Evolutionary conservation across 1,140 invertebrate genomes (phyloP), one percentile per base, ranked within the genome.

Genomic region (Stratiolaelaps scimitus): DNA sequence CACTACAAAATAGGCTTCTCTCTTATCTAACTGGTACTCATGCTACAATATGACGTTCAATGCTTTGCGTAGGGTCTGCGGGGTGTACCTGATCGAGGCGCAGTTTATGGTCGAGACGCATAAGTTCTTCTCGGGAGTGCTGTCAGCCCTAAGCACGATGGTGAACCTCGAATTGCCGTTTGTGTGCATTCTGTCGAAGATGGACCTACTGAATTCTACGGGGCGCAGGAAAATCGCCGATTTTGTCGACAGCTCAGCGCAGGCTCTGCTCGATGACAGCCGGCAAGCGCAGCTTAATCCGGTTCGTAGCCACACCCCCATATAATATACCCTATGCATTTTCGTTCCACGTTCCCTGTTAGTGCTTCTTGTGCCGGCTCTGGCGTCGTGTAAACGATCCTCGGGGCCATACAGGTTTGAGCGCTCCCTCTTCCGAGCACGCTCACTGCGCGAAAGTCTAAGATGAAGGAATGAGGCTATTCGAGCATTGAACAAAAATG

Each of bases 101-200:
- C 92, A 96, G 74, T 98, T 98, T 74, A 88, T 98, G 83, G 83
- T 95, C 2, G 94, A 98, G 77, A 83, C 88, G 0, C 83, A 88
- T 0, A 98, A 98, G 75, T 98, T 97, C 78, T 80, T 98, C 60
- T 94, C 92, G 26, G 84, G 92, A 0, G 87, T 92, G 28, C 86
- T 98, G 83, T 84, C 91, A 28, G 89, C 95, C 0, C 78, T 98
- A 10, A 93, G 91, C 72, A 86, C 92, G 0, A 97, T 98, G 93
- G 85, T 96, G 17, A 94, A 92, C 75, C 76, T 99, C 60, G 93
- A 96, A 79, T 77, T 94, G 67, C 85, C 94, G 7, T 91, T 96
- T 76, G 79, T 98, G 0, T 98, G 94, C 78, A 81, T 98, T 48
- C 77, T 99, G 47, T 88, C 87, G 30, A 99, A 99, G 82, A 86